Evolutionary conservation across 1,140 invertebrate genomes (phyloP).

Genomic region (Acromyrmex echinatior): DNA sequence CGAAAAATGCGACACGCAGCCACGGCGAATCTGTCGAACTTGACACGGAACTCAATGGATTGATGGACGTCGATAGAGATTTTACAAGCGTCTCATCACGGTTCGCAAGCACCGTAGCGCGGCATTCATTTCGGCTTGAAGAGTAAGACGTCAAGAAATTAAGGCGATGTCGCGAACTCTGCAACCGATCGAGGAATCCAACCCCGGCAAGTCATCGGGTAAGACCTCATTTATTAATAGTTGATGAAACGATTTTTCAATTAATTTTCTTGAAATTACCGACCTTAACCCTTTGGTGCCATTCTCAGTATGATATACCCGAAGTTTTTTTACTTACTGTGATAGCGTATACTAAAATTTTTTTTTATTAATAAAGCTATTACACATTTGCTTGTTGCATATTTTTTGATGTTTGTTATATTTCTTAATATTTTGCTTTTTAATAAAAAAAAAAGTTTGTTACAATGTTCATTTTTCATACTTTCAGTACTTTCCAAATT

Average conservation of each 20-base stretch:
- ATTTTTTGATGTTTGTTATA: too few species aligned
- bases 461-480: too few species aligned
- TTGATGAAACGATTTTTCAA: slow-evolving; percentile 9
- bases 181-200: slow-evolving; percentile 83
- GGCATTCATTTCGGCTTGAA: slow-evolving; percentile 35
- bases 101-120: neutral
- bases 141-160: slow-evolving; percentile 3
- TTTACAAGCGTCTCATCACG: slow-evolving; percentile 48
- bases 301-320: too few species aligned
- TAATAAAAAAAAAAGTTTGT: too few species aligned
- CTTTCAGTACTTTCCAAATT: too few species aligned
- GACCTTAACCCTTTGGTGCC: too few species aligned
- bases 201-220: slow-evolving; percentile 79
- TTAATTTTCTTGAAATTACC: neutral
- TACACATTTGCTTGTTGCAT: too few species aligned
- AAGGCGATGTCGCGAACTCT: slow-evolving; percentile 68
- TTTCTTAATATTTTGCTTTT: too few species aligned
- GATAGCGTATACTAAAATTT: too few species aligned
- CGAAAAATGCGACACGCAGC: slow-evolving; percentile 30
- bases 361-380: too few species aligned
- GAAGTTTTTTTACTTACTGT: too few species aligned
- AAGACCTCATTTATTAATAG: slow-evolving; percentile 42
- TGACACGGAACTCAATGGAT: slow-evolving; percentile 28
- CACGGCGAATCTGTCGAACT: slow-evolving; percentile 28
- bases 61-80: slow-evolving; percentile 36